Evolutionary conservation across 2,888 invertebrate species (phyloP).

Genomic region (Apamea anceps): DNA sequence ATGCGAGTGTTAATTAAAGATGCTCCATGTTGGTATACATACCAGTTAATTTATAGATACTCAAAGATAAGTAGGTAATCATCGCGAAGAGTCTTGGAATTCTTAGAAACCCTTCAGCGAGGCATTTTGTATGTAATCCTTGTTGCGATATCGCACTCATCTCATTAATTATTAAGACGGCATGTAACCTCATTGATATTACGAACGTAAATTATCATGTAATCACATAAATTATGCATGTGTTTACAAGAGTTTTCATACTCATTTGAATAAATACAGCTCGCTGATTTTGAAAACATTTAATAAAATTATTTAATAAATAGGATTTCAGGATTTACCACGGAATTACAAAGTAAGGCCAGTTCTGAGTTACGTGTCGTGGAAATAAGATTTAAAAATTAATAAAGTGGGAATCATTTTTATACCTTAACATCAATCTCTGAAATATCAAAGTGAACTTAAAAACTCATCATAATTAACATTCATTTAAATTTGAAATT

Average conservation of each 20-base stretch:
- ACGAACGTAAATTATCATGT: conserved; percentile 60
- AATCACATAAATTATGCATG: conserved; percentile 43
- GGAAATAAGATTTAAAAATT: conserved; percentile 40
- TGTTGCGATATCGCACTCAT: conserved; percentile 63
- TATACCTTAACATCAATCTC: conserved; percentile 72
- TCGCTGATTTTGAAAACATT: not conserved
- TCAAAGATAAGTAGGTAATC: conserved; percentile 52
- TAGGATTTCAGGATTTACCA: not conserved
- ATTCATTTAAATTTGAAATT: conserved; percentile 88
- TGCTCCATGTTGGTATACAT: conserved; percentile 56
- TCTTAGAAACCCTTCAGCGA: conserved; percentile 51
- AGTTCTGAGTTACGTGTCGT: conserved; percentile 6
- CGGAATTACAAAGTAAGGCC: conserved; percentile 12
- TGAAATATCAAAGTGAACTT: conserved; percentile 78
- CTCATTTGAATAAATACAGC: conserved; percentile 17
- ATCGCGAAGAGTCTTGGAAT: conserved; percentile 53
- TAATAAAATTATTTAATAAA: not conserved
- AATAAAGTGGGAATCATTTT: conserved; percentile 65
- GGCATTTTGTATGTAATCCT: conserved; percentile 67
- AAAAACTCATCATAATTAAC: conserved; percentile 88
- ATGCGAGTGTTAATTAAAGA: conserved; percentile 70
- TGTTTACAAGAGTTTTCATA: conserved; percentile 25
- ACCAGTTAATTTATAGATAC: conserved; percentile 67
- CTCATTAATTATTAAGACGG: conserved; percentile 65
- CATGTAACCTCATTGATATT: conserved; percentile 58